Evolutionary conservation across 2,797 vertebrate genomes (phyloP).

Genomic region (Salarias fasciatus): DNA sequence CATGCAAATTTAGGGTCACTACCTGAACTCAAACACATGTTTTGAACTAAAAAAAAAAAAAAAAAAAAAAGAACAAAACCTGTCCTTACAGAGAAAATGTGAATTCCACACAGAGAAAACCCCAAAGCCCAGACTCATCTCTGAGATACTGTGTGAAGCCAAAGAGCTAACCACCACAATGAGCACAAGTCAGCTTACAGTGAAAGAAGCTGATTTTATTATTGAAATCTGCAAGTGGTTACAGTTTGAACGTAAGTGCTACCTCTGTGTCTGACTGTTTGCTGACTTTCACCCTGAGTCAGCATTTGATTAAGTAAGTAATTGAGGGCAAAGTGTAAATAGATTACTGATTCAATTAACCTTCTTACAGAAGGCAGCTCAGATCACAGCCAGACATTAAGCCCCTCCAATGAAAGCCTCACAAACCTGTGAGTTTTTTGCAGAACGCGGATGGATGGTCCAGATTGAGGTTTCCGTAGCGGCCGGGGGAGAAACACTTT

Average conservation of each 20-base stretch:
- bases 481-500: slow-evolving; percentile 16
- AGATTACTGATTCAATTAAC: slow-evolving; percentile 69
- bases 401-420: slow-evolving; percentile 21
- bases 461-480: slow-evolving; percentile 9
- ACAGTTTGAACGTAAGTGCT: neutral
- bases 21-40: no score
- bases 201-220: neutral
- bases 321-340: slow-evolving; percentile 71
- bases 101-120: no score
- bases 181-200: neutral
- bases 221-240: neutral
- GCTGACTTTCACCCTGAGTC: slow-evolving; percentile 34
- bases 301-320: slow-evolving; percentile 61
- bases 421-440: slow-evolving; percentile 27
- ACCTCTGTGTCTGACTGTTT: slow-evolving; percentile 12
- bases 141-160: no score
- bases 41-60: no score
- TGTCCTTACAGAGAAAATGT: no score
- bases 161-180: no score
- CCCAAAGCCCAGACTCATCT: no score
- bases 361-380: slow-evolving; percentile 40
- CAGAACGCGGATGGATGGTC: slow-evolving; percentile 36
- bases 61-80: no score
- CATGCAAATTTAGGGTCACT: no score
- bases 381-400: slow-evolving; percentile 39